Base-by-base conservation (phyloP, 2,113 vertebrate genomes). In the Datnioides undecimradiatus region DNA sequence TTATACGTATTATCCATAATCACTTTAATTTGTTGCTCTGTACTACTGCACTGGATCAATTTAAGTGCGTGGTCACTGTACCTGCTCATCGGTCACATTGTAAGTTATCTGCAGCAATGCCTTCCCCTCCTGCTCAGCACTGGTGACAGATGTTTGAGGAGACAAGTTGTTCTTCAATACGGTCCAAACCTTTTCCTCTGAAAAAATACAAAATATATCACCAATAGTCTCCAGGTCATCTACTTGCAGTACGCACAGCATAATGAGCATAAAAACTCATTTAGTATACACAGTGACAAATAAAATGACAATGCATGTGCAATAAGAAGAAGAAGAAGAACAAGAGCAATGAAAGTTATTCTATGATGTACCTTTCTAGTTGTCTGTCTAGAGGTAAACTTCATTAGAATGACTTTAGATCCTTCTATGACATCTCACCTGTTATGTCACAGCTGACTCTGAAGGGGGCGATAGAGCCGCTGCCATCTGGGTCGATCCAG, bases 401-500 rank as follows among this genome's bases (percentile, higher is more conserved):
- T n/a, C n/a, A n/a, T n/a, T n/a, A n/a, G n/a, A n/a, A n/a, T n/a
- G n/a, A n/a, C n/a, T n/a, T n/a, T n/a, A n/a, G n/a, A 38, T 3
- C 31, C 9, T 14, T 11, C 17, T 17, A 21, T 21, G 6, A 10
- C 7, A 12, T 12, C 85, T 96, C 92, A 99, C 98, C 98, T 94
- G 96, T 97, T 95, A 98, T 97, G 90, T 98, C 96, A 94, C 98
- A 99, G 91, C 87, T 95, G 85, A 99, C 97, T 88, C 93, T 97
- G 92, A 99, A 95, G 55, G 97, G 96, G 73, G 94, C 93, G 48
- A 98, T 83, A 0, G 96, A 65, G 27, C 98, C 97, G 11, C 98
- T 99, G 83, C 97, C 96, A 57, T 99, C 98, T 31, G 97, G 97
- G 93, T 99, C 98, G 58, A 99, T 97, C 97, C 96, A 98, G 90